phyloP scores from a whole-genome alignment of 2,113 vertebrate species.

The Xiphorhynchus elegans region DNA sequence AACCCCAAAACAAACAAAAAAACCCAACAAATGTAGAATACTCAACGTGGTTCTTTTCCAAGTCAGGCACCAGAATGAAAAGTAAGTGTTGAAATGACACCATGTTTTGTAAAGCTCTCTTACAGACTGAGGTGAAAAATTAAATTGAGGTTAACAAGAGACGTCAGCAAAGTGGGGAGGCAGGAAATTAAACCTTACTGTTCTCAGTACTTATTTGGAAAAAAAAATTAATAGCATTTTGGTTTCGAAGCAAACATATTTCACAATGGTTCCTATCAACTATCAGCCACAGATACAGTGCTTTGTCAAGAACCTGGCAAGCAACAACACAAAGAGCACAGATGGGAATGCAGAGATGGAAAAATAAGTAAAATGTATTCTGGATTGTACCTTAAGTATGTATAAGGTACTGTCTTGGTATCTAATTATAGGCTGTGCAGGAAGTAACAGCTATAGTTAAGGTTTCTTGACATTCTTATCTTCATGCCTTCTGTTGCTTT shows the following conservation, averaged over 20 bases:
- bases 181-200: constrained; percentile 46
- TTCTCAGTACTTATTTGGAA: background rate
- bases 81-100: background rate
- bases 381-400: background rate
- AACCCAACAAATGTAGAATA: background rate
- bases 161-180: background rate
- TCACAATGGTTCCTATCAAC: background rate
- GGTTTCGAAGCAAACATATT: background rate
- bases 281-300: background rate
- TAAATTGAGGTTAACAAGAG: constrained; percentile 55
- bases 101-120: background rate
- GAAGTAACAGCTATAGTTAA: background rate
- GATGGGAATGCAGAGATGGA: background rate
- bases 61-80: constrained; percentile 6
- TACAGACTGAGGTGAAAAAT: constrained; percentile 24
- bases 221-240: constrained; percentile 21
- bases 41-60: background rate
- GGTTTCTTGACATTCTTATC: background rate
- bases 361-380: background rate
- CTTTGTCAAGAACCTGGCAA: constrained; percentile 25
- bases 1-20: no score
- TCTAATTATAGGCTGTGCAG: constrained; percentile 11
- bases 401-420: background rate
- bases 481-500: background rate
- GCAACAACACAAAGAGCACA: background rate